Evolutionary conservation across 2,113 vertebrate genomes (phyloP).

Genomic region (Tonatia bakeri): DNA sequence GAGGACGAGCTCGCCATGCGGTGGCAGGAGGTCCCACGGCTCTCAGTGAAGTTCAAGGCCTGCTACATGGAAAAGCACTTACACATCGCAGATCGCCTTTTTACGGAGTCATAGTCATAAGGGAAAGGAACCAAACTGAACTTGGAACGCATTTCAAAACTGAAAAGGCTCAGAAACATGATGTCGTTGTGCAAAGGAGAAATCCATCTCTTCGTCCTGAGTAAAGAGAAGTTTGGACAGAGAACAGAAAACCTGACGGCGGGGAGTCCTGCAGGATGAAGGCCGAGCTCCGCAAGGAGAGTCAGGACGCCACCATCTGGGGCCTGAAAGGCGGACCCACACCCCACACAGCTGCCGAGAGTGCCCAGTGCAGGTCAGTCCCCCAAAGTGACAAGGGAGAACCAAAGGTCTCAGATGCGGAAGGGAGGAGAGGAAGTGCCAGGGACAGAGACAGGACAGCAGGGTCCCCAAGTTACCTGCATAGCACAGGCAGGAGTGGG

Average conservation of each 20-base stretch:
- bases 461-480: too few relatives aligned
- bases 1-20: background rate
- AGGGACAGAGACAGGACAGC: too few relatives aligned
- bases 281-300: too few relatives aligned
- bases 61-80: too few relatives aligned
- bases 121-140: background rate
- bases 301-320: too few relatives aligned
- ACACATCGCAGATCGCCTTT: background rate
- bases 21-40: too few relatives aligned
- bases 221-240: background rate
- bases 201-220: background rate
- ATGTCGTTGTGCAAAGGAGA: background rate
- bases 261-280: too few relatives aligned
- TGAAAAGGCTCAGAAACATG: background rate
- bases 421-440: background rate
- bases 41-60: too few relatives aligned
- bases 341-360: too few relatives aligned
- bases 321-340: too few relatives aligned
- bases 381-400: background rate
- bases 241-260: background rate
- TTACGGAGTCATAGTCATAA: background rate
- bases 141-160: background rate
- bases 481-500: background rate
- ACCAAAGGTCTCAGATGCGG: background rate
- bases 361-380: background rate